phyloP scores from a whole-genome alignment of 2,797 vertebrate genomes.

The Phyllotis vaccarum region DNA sequence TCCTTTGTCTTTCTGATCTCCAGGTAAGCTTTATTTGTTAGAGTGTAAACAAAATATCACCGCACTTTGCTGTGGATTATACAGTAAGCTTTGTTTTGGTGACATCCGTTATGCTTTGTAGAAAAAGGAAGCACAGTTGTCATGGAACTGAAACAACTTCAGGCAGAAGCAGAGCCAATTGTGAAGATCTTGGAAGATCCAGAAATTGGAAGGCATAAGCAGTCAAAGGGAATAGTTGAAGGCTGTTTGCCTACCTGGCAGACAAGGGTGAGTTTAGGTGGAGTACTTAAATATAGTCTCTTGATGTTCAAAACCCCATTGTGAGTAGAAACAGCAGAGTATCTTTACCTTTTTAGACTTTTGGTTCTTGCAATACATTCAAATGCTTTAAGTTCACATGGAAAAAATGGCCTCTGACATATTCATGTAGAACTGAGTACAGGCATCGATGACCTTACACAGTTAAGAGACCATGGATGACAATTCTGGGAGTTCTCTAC shows the following conservation, averaged over 20 bases:
- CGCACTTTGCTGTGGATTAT: conserved; percentile 96
- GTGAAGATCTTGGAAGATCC: conserved; percentile 99
- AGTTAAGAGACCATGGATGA: conserved; percentile 89
- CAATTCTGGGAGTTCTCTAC: conserved; percentile 92
- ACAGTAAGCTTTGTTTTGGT: conserved; percentile 92
- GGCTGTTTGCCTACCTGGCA: background rate
- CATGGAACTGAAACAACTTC: conserved; percentile 96
- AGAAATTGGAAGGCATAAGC: conserved; percentile 97
- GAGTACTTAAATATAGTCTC: conserved; percentile 95
- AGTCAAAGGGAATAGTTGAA: conserved; percentile 89
- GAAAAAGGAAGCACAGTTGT: conserved; percentile 97
- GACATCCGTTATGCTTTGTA: conserved; percentile 87
- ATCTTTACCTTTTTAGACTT: conserved; percentile 97
- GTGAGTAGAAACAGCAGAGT: conserved; percentile 97
- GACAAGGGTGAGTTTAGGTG: background rate
- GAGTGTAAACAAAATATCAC: no score
- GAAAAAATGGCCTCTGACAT: conserved; percentile 81
- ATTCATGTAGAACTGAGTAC: conserved; percentile 89
- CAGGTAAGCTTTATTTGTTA: no score
- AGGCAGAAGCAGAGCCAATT: conserved; percentile 96
- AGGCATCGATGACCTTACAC: conserved; percentile 98
- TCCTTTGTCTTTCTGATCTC: no score
- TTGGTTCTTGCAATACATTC: conserved; percentile 95
- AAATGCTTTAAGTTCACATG: conserved; percentile 87
- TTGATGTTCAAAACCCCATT: conserved; percentile 97